Percentiles rank a stretch among this genome's conserved stretches.
Evolutionary conservation across 2,113 vertebrate genomes (phyloP).

Genomic region (Sphyrna mokarran): DNA sequence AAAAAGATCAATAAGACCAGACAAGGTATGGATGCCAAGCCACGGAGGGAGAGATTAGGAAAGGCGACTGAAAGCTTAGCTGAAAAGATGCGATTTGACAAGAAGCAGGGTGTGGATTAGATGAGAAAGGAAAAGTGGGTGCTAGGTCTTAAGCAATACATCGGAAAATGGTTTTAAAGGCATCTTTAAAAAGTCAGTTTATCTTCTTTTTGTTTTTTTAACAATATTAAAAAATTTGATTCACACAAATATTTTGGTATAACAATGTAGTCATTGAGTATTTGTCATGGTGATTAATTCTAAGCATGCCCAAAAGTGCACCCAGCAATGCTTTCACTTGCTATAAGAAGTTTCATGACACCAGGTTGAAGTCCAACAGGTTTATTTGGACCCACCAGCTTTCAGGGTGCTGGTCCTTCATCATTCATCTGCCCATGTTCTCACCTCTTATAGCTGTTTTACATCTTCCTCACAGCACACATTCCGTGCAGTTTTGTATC

Average conservation of each 20-base stretch:
- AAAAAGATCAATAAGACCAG: neutral
- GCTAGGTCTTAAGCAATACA: neutral
- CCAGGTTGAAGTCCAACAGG: no score
- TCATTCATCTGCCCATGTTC: no score
- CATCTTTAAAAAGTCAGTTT: neutral
- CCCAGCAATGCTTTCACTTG: neutral
- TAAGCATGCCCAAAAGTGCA: neutral
- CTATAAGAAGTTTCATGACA: neutral
- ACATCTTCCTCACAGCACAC: no score
- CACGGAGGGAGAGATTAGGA: neutral
- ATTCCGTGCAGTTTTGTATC: no score
- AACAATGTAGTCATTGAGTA: neutral
- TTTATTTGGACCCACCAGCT: no score
- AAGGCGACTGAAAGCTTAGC: neutral
- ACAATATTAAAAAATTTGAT: neutral
- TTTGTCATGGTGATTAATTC: neutral
- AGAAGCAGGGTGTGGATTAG: neutral
- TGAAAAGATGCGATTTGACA: neutral
- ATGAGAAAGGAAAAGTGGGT: neutral
- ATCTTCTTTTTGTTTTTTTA: neutral
- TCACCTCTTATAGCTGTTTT: no score
- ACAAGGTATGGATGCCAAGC: neutral
- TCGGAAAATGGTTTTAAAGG: neutral
- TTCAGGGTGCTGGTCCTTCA: no score
- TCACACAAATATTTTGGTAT: neutral